Evolutionary conservation across 1,140 invertebrate species (phyloP).

Genomic region (Helicoverpa zea): DNA sequence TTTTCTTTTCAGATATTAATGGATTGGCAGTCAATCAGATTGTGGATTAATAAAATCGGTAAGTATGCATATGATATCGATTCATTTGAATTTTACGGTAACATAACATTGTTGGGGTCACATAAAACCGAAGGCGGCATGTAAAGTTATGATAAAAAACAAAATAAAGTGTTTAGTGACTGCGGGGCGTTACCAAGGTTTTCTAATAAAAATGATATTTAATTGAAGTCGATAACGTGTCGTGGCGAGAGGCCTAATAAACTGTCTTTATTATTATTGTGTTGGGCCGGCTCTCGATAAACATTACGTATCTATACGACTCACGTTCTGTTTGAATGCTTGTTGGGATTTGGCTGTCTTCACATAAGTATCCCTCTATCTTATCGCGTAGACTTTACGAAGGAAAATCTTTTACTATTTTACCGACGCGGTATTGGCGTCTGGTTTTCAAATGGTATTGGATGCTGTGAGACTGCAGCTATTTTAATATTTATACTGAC

Average conservation of each 20-base stretch:
- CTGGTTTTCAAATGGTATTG: conserved; percentile 1
- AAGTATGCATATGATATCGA: conserved; percentile 42
- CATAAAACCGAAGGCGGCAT: conserved; percentile 54
- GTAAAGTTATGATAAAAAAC: conserved; percentile 64
- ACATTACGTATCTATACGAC: conserved; percentile 69
- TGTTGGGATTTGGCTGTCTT: conserved; percentile 55
- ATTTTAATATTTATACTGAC: conserved; percentile 30
- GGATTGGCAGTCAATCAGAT: conserved; percentile 53
- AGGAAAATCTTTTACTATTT: conserved; percentile 41
- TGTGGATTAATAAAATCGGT: conserved; percentile 63
- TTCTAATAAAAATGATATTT: conserved; percentile 86
- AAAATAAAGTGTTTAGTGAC: conserved; percentile 68
- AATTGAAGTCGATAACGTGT: conserved; percentile 84
- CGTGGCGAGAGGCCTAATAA: conserved; percentile 80
- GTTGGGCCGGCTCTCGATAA: conserved; percentile 76
- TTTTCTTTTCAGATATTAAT: conserved; percentile 66
- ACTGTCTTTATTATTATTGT: conserved; percentile 83
- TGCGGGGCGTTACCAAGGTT: conserved; percentile 75
- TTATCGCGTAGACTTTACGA: conserved; percentile 42
- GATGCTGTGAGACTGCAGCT: background rate
- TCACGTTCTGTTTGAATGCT: conserved; percentile 57
- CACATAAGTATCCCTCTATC: conserved; percentile 47
- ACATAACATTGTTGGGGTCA: conserved; percentile 53
- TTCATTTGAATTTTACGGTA: background rate
- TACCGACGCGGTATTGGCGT: conserved; percentile 32